phyloP scores from a whole-genome alignment of 2,888 invertebrate species.

The Dugesia japonica region DNA sequence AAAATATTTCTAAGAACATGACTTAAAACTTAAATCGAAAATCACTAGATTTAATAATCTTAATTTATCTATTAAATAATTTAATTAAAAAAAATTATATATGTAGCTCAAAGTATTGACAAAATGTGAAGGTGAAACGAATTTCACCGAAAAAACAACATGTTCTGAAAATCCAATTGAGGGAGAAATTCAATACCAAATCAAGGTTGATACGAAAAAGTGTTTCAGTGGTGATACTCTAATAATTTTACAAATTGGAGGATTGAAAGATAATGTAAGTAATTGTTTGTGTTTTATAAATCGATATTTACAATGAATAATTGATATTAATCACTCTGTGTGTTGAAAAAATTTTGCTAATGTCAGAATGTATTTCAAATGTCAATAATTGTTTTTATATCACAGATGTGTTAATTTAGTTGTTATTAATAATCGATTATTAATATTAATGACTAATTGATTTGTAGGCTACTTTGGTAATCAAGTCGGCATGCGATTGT shows the following conservation, averaged over 20 bases:
- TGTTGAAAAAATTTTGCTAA: not conserved
- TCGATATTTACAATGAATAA: not conserved
- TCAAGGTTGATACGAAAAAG: conserved; percentile 17
- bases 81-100: no score
- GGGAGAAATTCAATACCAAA: conserved; percentile 30
- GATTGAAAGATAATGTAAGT: conserved; percentile 24
- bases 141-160: conserved; percentile 21
- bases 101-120: conserved; percentile 28
- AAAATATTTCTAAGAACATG: no score
- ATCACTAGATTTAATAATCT: no score
- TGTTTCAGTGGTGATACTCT: conserved; percentile 25
- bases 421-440: not conserved
- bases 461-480: conserved; percentile 4
- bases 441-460: no score
- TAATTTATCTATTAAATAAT: no score
- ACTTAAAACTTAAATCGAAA: no score
- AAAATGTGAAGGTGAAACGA: conserved; percentile 25
- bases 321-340: no score
- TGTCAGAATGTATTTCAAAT: not conserved
- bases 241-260: conserved; percentile 17
- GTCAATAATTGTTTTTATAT: not conserved
- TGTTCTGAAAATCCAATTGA: conserved; percentile 27
- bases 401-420: no score
- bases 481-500: conserved; percentile 30
- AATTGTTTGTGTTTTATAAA: not conserved